Conservation (phyloP, 2,797 vertebrate genomes). For the Girardinus metallicus region DNA sequence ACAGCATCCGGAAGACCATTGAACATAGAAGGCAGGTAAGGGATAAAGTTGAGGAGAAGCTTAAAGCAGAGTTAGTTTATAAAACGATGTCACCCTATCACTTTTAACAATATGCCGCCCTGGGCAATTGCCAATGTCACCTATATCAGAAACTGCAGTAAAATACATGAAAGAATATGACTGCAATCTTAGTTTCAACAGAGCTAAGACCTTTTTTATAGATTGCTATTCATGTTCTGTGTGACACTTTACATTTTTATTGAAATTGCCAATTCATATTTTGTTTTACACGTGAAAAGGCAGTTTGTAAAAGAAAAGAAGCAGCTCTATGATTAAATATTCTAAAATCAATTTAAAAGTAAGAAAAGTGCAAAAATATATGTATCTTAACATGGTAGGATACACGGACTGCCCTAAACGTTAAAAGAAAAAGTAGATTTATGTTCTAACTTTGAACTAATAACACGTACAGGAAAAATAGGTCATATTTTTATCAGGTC, state of each 20-base stretch:
- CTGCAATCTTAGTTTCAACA: background rate
- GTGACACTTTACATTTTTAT: background rate
- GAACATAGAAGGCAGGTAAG: background rate
- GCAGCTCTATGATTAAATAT: background rate
- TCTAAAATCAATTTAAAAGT: background rate
- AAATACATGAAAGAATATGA: too few species aligned
- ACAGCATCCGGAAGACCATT: background rate
- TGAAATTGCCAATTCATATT: background rate
- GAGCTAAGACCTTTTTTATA: background rate
- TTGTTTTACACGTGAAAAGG: background rate
- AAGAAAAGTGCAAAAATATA: background rate
- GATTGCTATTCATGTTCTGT: background rate
- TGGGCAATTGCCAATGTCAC: too few species aligned
- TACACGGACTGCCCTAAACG: background rate
- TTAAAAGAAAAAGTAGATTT: background rate
- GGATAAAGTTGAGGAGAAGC: background rate
- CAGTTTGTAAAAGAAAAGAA: background rate
- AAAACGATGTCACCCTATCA: background rate
- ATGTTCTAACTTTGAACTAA: background rate
- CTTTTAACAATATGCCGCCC: too few species aligned
- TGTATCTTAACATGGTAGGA: background rate
- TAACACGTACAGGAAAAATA: background rate
- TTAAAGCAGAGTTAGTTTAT: background rate
- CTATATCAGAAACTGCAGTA: too few species aligned
- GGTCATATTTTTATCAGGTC: constrained; percentile 14